A percentile compares a stretch with the other conserved stretches of the same genome.
phyloP scores from a whole-genome alignment of 2,888 invertebrate genomes.

The Silvanus unidentatus region DNA sequence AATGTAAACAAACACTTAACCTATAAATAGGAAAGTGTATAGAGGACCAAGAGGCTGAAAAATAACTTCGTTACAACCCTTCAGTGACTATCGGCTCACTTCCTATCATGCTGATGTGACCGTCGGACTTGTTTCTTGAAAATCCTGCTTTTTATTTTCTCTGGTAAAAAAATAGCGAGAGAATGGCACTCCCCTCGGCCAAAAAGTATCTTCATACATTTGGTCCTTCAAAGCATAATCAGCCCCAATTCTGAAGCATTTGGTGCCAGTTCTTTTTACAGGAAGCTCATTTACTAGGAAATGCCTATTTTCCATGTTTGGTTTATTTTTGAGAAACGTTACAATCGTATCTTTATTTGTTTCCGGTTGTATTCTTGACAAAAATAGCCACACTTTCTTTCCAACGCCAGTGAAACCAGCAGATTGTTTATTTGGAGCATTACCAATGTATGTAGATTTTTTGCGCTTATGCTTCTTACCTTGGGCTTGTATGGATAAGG shows the following conservation, averaged over 20 bases:
- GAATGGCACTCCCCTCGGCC: not conserved
- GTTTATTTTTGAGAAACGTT: not conserved
- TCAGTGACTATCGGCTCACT: too few species aligned
- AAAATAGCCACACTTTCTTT: not conserved
- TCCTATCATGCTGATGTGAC: not conserved
- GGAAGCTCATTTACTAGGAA: not conserved
- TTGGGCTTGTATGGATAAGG: too few species aligned
- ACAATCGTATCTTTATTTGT: not conserved
- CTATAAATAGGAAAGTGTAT: too few species aligned
- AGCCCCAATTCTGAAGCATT: constrained; percentile 1
- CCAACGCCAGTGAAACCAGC: not conserved
- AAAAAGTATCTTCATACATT: not conserved
- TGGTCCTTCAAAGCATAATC: not conserved
- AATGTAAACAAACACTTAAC: too few species aligned
- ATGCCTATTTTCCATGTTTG: not conserved
- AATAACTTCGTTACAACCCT: too few species aligned
- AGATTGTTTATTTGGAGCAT: too few species aligned
- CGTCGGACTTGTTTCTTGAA: not conserved
- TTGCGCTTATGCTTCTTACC: too few species aligned
- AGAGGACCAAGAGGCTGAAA: too few species aligned
- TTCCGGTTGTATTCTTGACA: not conserved
- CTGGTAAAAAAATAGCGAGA: not conserved
- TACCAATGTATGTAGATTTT: too few species aligned
- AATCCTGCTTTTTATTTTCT: not conserved
- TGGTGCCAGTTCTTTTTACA: not conserved